Evolutionary conservation across 92 coral and sea anemone species (phyloP).

Genomic region (Paramuricea clavata): DNA sequence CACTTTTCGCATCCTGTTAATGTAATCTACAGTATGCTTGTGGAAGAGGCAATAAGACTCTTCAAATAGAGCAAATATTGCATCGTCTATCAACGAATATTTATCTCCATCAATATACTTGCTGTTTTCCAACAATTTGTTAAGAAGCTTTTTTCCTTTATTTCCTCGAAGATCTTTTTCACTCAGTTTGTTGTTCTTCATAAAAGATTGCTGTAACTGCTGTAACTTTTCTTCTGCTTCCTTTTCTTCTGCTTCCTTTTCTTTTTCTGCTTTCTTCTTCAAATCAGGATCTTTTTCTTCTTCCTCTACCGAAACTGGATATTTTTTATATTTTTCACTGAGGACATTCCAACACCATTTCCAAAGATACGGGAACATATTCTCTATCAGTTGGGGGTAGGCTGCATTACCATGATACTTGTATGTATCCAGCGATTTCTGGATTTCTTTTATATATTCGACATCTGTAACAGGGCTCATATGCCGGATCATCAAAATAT

Average conservation of each 20-base stretch:
- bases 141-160: neutral
- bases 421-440: slow-evolving; percentile 48
- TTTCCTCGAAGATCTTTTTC: neutral
- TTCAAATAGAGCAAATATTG: too few relatives aligned
- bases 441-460: slow-evolving; percentile 45
- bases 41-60: too few relatives aligned
- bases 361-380: slow-evolving; percentile 33
- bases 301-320: too few relatives aligned
- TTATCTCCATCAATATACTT: slow-evolving; percentile 15
- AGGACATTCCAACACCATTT: slow-evolving; percentile 44
- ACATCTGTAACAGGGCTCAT: slow-evolving; percentile 61
- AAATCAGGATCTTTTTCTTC: too few relatives aligned
- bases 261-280: too few relatives aligned
- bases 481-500: slow-evolving; percentile 58
- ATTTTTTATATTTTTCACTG: neutral
- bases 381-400: slow-evolving; percentile 7
- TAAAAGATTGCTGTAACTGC: too few relatives aligned
- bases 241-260: too few relatives aligned
- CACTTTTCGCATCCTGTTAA: too few relatives aligned
- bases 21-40: too few relatives aligned
- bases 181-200: neutral
- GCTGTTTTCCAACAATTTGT: neutral
- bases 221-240: too few relatives aligned
- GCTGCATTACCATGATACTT: neutral
- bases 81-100: neutral